phyloP scores from a whole-genome alignment of 2,888 invertebrate species.

The Lepidocyrtoides sp. region DNA sequence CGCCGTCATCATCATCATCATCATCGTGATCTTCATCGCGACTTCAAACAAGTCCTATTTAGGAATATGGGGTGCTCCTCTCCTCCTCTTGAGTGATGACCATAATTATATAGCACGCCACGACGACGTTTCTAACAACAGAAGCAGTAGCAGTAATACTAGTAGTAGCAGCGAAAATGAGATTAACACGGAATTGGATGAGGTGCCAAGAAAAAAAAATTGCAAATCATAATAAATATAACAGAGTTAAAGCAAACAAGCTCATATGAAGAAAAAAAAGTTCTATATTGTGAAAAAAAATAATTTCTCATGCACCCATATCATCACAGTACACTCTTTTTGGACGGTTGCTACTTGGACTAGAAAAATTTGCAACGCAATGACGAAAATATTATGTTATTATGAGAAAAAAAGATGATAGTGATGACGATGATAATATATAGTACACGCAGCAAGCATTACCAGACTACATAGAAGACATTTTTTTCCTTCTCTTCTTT shows the following conservation, averaged over 20 bases:
- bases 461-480: not conserved
- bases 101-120: slow-evolving; percentile 62
- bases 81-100: slow-evolving; percentile 60
- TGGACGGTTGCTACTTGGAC: not conserved
- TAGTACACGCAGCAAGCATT: not conserved
- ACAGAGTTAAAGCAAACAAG: not conserved
- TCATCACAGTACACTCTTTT: not conserved
- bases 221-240: slow-evolving; percentile 58
- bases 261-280: not conserved
- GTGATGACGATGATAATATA: not conserved
- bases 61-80: slow-evolving; percentile 62
- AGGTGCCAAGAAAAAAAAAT: slow-evolving; percentile 73
- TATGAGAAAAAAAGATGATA: slow-evolving; percentile 37
- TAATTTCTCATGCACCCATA: not conserved
- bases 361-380: slow-evolving; percentile 66
- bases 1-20: not conserved
- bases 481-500: not conserved
- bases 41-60: slow-evolving; percentile 67
- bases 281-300: slow-evolving; percentile 10
- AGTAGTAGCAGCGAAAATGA: slow-evolving; percentile 53
- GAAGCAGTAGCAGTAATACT: not conserved
- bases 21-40: not conserved
- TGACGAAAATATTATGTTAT: slow-evolving; percentile 70
- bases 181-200: slow-evolving; percentile 78
- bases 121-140: not conserved